Base-by-base conservation (phyloP, 1,140 invertebrate genomes). In the Trichonephila clavata region DNA sequence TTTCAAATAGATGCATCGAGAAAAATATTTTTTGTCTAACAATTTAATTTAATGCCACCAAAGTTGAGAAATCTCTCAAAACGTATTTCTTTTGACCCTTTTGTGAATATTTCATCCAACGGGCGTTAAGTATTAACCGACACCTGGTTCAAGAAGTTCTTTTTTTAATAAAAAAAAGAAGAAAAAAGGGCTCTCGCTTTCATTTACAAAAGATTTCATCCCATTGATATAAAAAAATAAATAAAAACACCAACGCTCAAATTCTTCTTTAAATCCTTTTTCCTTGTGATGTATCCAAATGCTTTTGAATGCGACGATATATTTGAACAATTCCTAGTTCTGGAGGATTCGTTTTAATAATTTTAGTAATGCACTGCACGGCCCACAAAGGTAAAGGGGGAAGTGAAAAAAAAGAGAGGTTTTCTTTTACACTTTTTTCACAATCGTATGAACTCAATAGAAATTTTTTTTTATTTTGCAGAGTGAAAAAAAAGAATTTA, bases 371-470 rank as follows among this genome's bases (percentile, higher is more conserved):
- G 84, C 84, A 63, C 20, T 21, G 32, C n/a, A 32, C 10, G 50
- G 0, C 7, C 32, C 71, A 77, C 71, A 77, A 77, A 77, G 71
- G 71, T 77, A 77, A 63, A 39, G 27, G 27, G 24, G n/a, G n/a
- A 68, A 68, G 24, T 2, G 32, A 1, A 20, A 20, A 57, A 32
- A 57, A 57, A 57, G 59, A n/a, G 32, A 24, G 84, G 61, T 59
- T 86, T 86, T 86, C 60, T 83, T 83, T 83, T 83, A 59, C 81
- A 50, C 50, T 27, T 59, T 27, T 59, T 27, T 50, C 43, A 6
- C 39, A 83, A 86, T 61, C 84, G 84, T 24, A 86, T 86, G 60
- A 86, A 86, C n/a, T 86, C 60, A 86, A 86, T 83, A 24, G 43
- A 20, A 24, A 4, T 86, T 86, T 86, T 86, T 18, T 43, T 83